Conservation (phyloP, 30 jellyfish, hydroid and myxozoan species). For the Sanderia malayensis region DNA sequence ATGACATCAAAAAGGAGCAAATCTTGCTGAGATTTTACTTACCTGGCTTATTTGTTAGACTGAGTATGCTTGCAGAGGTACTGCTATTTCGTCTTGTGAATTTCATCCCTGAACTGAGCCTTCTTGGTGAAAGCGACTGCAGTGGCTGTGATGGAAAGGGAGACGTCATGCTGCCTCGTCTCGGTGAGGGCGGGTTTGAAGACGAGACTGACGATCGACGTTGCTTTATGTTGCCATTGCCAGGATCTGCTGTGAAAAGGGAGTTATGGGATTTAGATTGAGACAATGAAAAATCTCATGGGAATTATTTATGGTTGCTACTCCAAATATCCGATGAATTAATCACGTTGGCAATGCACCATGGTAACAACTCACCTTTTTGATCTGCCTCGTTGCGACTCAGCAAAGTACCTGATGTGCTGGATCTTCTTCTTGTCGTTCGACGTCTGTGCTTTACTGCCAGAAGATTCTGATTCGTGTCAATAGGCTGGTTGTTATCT, state of each 20-base stretch:
- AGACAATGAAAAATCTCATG: neutral
- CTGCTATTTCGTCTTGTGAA: conserved; percentile 50
- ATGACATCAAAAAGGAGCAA: no score
- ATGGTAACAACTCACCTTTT: neutral
- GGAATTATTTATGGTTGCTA: neutral
- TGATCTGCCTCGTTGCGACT: neutral
- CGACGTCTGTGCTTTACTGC: conserved; percentile 12
- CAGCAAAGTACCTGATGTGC: conserved; percentile 56
- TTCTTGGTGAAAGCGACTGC: conserved; percentile 50
- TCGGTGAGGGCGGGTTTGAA: conserved; percentile 50
- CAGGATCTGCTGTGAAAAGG: neutral
- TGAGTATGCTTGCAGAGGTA: conserved; percentile 33
- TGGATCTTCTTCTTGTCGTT: conserved; percentile 40
- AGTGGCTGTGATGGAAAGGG: conserved; percentile 6
- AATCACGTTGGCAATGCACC: neutral
- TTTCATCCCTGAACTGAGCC: conserved; percentile 16
- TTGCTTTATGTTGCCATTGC: conserved; percentile 1
- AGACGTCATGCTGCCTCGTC: conserved; percentile 23
- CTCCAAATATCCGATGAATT: neutral
- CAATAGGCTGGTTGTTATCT: conserved; percentile 9
- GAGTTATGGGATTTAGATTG: neutral
- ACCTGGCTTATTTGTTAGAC: conserved; percentile 48
- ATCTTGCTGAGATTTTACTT: no score
- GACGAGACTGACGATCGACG: conserved; percentile 29
- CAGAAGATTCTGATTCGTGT: conserved; percentile 21